These are phyloP conservation scores for Drosophila lacertosa DNA, from an alignment of 1,140 invertebrate genomes.

Conservation along the genomic window DNA sequence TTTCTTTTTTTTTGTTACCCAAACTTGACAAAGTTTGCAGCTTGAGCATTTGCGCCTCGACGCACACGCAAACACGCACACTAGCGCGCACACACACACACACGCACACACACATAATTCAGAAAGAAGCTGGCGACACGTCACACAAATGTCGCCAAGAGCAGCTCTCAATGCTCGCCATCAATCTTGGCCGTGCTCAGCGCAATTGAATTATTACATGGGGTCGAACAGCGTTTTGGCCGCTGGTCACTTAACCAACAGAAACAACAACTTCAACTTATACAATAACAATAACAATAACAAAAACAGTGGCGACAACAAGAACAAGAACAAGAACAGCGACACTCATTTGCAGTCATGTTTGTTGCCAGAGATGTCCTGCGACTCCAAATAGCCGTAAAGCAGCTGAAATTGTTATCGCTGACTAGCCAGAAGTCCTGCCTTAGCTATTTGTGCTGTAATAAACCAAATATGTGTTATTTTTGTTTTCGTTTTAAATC, in stretches of 20 bases:
- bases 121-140: constrained; percentile 69
- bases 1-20: constrained; percentile 26
- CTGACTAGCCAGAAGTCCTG: no score
- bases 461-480: neutral
- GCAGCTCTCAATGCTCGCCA: constrained; percentile 76
- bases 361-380: constrained; percentile 51
- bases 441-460: neutral
- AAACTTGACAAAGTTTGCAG: constrained; percentile 76
- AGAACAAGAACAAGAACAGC: constrained; percentile 44
- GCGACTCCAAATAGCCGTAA: constrained; percentile 5
- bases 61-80: constrained; percentile 34
- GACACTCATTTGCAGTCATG: constrained; percentile 73
- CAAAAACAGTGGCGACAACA: constrained; percentile 23
- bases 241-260: constrained; percentile 72
- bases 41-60: constrained; percentile 76
- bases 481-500: neutral
- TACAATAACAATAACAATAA: constrained; percentile 1
- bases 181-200: constrained; percentile 69
- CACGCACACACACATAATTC: constrained; percentile 67
- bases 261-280: constrained; percentile 21
- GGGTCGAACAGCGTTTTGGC: constrained; percentile 68
- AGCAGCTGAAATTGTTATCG: neutral
- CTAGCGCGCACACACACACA: constrained; percentile 10
- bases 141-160: constrained; percentile 80
- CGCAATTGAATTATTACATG: constrained; percentile 83